Evolutionary conservation across 2,113 vertebrate species (phyloP).

Genomic region (Urocynchramus pylzowi): DNA sequence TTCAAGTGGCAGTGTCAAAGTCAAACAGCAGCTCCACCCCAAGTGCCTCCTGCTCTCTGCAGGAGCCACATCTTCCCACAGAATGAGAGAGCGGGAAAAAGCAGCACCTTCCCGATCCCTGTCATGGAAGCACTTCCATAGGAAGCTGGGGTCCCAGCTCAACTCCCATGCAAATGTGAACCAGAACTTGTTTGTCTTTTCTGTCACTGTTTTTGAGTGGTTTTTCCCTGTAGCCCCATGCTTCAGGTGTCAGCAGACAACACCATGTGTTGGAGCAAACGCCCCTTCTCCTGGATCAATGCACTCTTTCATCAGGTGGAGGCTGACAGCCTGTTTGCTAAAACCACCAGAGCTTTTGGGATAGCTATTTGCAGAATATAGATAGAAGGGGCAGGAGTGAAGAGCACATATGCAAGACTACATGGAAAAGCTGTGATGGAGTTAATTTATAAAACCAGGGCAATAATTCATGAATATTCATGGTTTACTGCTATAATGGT

Average conservation of each 20-base stretch:
- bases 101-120: not conserved
- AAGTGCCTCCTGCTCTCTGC: not conserved
- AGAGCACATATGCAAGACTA: not conserved
- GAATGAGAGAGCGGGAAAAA: accelerated
- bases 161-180: not conserved
- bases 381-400: not conserved
- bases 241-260: not conserved
- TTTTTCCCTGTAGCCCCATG: not conserved
- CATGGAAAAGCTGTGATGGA: not conserved
- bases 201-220: not conserved
- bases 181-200: not conserved
- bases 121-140: not conserved
- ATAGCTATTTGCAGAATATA: not conserved
- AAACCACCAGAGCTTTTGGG: not conserved
- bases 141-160: not conserved
- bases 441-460: not conserved
- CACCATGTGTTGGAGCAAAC: accelerated
- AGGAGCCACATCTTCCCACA: not conserved
- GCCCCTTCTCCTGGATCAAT: not conserved
- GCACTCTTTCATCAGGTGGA: not conserved
- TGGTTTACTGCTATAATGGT: not conserved
- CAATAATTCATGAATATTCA: not conserved
- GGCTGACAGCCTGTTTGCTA: not conserved
- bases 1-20: not conserved
- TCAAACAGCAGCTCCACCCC: not conserved